Evolutionary conservation across 2,797 vertebrate genomes (phyloP), one percentile per base, ranked within the genome.

Genomic region (Cichlasoma orientale): DNA sequence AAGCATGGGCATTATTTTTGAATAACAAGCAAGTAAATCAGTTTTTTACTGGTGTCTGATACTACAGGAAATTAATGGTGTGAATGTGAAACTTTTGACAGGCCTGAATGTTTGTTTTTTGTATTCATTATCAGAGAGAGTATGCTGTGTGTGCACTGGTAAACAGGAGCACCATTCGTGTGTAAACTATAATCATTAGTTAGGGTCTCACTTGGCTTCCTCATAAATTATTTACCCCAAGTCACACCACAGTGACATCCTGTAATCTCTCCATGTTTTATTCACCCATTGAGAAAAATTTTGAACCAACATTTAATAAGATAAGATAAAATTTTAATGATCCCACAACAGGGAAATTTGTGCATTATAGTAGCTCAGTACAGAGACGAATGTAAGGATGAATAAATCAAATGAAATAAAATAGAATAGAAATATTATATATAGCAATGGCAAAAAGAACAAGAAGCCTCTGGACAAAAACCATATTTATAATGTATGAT

Each of bases 221-320:
- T 19, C 27, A 57, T 16, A 57, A 11, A 19, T 57, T 29, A 27
- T 27, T 27, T 56, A 56, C 27, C 0, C 27, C 56, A 56, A 29
- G 8, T 29, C 27, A 56, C 16, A 18, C 9, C 18, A 56, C 56
- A 14, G 52, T 89, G 85, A 90, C 90, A 90, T 90, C 88, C 89
- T 79, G 63, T 44, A 18, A 58, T 61, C 59, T 83, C 66, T 27
- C 27, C 66, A 61, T 68, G 55, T 74, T 66, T 27, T 90, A 77
- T 80, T 66, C 18, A 8, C 72, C 33, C 74, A 19, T 33, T 5
- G 7, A 70, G 29, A 58, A 57, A 74, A 57, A 82, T 81, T 81
- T 71, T 36, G 50, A 58, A 79, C 75, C 7, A 63, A 19, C 5
- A 10, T 31, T 5, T 12, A 23, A 58, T 52, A 3, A 74, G 61